A percentile compares a stretch with the other conserved stretches of the same genome.
Conservation (phyloP, 2,797 vertebrate species). For the Tragelaphus oryx region DNA sequence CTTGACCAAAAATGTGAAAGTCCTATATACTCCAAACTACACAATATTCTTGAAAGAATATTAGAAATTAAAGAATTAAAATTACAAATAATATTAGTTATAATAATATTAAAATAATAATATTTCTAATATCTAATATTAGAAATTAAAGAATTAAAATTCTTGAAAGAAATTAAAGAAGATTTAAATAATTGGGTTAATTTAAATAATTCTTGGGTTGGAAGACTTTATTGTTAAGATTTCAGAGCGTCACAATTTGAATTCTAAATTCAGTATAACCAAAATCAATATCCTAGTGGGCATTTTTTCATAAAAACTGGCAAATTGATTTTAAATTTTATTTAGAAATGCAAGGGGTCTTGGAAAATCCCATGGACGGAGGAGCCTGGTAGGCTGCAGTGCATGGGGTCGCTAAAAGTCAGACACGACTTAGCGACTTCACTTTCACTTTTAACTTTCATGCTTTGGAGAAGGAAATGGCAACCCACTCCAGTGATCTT, state of each 20-base stretch:
- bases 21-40: neutral
- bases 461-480: too few relatives aligned
- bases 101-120: too few relatives aligned
- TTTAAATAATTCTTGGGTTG: neutral
- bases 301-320: neutral
- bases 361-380: too few relatives aligned
- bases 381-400: too few relatives aligned
- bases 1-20: neutral
- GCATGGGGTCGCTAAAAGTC: too few relatives aligned
- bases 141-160: too few relatives aligned
- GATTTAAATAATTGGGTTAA: neutral
- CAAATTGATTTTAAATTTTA: neutral
- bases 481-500: too few relatives aligned
- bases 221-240: neutral
- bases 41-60: neutral
- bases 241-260: neutral
- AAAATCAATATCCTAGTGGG: neutral
- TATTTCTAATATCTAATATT: too few relatives aligned
- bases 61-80: too few relatives aligned
- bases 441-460: too few relatives aligned
- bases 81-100: too few relatives aligned
- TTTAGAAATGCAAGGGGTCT: neutral
- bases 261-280: neutral
- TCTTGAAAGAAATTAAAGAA: neutral
- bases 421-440: too few relatives aligned